phyloP scores from a whole-genome alignment of 2,797 vertebrate genomes.

The Pantherophis alleghaniensis region DNA sequence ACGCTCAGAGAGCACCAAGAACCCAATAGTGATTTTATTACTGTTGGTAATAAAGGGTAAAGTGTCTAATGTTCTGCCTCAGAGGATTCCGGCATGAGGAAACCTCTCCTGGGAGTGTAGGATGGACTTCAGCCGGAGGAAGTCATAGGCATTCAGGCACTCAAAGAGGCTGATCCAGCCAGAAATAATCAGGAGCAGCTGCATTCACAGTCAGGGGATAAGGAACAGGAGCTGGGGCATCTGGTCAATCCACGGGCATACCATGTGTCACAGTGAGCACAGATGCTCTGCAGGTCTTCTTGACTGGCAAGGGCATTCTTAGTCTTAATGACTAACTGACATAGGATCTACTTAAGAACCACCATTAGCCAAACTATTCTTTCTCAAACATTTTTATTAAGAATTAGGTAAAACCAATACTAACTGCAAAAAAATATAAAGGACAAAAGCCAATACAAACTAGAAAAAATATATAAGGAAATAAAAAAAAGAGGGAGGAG shows the following conservation, averaged over 20 bases:
- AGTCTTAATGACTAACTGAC: background rate
- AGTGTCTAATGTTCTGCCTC: background rate
- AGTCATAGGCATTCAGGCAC: background rate
- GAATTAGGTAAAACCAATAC: background rate
- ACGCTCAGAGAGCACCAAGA: background rate
- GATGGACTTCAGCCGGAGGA: background rate
- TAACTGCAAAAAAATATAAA: background rate
- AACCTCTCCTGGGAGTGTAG: background rate
- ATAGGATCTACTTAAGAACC: background rate
- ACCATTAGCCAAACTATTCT: background rate
- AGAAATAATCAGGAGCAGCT: background rate
- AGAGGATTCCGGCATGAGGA: background rate
- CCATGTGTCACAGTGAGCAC: background rate
- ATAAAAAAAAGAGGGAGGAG: background rate
- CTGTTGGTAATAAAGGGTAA: background rate
- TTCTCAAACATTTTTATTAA: background rate
- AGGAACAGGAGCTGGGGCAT: background rate
- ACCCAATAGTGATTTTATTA: background rate
- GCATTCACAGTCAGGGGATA: background rate
- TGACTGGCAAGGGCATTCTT: background rate
- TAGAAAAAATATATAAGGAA: background rate
- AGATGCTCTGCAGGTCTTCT: background rate
- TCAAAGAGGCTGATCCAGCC: background rate
- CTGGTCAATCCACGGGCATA: background rate
- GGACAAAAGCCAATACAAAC: background rate